Evolutionary conservation across 1,140 invertebrate species (phyloP), one percentile per base, ranked within the genome.

Genomic region (Drosophila bocqueti): DNA sequence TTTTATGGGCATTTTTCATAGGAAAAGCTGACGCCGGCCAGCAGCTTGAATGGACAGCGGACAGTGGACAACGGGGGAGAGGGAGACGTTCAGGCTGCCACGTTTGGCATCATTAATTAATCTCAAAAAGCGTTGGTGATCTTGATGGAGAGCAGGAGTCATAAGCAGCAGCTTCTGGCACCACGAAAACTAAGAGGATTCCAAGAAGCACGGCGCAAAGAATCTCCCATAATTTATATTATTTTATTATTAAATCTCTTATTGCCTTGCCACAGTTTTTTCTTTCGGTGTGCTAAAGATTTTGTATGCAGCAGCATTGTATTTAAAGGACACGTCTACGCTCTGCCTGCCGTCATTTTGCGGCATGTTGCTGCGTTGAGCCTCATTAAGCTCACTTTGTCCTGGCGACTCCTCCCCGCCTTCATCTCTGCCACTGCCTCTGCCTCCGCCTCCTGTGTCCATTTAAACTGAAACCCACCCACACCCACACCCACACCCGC

Each of bases 341-440:
- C 34, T 29, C 26, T 29, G 18, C 43, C 31, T 36, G 34, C 34
- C 54, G 54, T 57, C 58, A 57, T 62, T 58, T 64, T 79, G 76
- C 66, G 76, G 59, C 75, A 79, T 74, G 80, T 79, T 78, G 75
- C 65, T 79, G 68, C 68, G 81, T 83, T 79, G 81, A 83, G 81
- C 81, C 81, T 83, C 81, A 83, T 83, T 83, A 83, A 83, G 81
- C 71, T 78, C 81, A 83, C 80, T 83, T 83, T 83, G 75, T 83
- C 75, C 67, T 34, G 54, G 26, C 42, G 45, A 18, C 43, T 11
- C 62, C 24, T n/a, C 10, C 45, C 29, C 6, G 31, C 31, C 31
- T 31, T 8, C 8, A 24, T 15, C 21, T 11, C 46, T 47, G n/a
- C 24, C 21, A 15, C 15, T 9, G 0, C 18, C 45, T 7, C 18